Conservation (phyloP, 2,888 invertebrate genomes). For the Brassicogethes aeneus region DNA sequence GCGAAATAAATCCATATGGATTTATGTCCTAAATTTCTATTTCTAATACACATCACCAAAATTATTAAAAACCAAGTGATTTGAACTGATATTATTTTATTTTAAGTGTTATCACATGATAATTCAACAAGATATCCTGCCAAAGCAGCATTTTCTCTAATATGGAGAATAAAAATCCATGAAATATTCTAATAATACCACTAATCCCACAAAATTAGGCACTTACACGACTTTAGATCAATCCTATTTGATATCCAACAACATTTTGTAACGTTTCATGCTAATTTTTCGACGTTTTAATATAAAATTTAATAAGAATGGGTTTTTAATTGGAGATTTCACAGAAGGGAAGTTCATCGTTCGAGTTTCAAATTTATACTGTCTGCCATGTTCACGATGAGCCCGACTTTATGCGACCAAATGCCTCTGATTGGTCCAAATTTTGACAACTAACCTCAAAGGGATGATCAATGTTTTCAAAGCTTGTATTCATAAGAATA, state of each 20-base stretch:
- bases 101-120: too few species aligned
- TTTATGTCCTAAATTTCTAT: slow-evolving; percentile 3
- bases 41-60: slow-evolving; percentile 10
- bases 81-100: too few species aligned
- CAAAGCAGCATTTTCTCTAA: slow-evolving; percentile 9
- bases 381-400: slow-evolving; percentile 88
- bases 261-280: slow-evolving; percentile 35
- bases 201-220: slow-evolving; percentile 2
- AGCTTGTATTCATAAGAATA: slow-evolving; percentile 8
- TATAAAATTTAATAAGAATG: slow-evolving; percentile 28
- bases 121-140: too few species aligned
- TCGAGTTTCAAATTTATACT: slow-evolving; percentile 92
- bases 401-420: slow-evolving; percentile 73
- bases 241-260: slow-evolving; percentile 24
- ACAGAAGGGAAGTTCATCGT: slow-evolving; percentile 79
- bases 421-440: slow-evolving; percentile 55
- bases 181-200: slow-evolving; percentile 4
- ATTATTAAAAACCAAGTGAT: too few species aligned
- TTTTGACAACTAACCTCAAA: slow-evolving; percentile 12
- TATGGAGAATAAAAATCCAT: slow-evolving; percentile 16
- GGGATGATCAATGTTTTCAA: slow-evolving; percentile 12
- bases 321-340: slow-evolving; percentile 39
- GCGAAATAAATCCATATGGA: too few species aligned
- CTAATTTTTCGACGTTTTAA: slow-evolving; percentile 26
- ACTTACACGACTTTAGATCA: slow-evolving; percentile 22